Conservation (phyloP, 1,140 invertebrate genomes). For the Andrena cerasifolii region DNA sequence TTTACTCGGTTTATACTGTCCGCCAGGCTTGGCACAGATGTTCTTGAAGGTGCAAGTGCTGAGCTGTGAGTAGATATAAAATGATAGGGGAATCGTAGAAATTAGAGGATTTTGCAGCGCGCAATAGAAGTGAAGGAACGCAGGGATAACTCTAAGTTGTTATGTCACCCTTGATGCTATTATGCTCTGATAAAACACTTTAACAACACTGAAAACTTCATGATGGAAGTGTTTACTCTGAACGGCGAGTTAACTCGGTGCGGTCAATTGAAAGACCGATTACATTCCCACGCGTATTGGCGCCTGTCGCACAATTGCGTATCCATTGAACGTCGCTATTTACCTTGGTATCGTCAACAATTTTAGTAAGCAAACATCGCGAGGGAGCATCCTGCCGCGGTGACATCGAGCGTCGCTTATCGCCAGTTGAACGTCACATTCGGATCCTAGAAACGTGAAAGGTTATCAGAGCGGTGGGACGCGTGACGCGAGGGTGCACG, state of each 20-base stretch:
- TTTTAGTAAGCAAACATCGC: too few relatives aligned
- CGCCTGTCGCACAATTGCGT: slow-evolving; percentile 1
- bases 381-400: too few relatives aligned
- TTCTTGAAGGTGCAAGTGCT: neutral
- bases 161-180: too few relatives aligned
- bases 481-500: neutral
- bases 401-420: neutral
- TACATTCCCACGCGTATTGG: slow-evolving; percentile 17
- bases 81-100: too few relatives aligned
- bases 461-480: slow-evolving; percentile 1
- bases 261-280: neutral
- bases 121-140: too few relatives aligned
- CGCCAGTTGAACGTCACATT: too few relatives aligned
- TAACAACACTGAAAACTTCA: too few relatives aligned
- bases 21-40: slow-evolving; percentile 2
- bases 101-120: too few relatives aligned
- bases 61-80: neutral
- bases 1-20: neutral
- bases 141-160: too few relatives aligned
- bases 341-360: neutral
- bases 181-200: neutral
- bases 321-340: neutral
- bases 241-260: neutral
- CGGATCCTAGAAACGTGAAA: neutral
- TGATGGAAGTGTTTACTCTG: neutral